Evolutionary conservation across 2,888 invertebrate species (phyloP), one percentile per base, ranked within the genome.

Genomic region (Drosophila neutralis): DNA sequence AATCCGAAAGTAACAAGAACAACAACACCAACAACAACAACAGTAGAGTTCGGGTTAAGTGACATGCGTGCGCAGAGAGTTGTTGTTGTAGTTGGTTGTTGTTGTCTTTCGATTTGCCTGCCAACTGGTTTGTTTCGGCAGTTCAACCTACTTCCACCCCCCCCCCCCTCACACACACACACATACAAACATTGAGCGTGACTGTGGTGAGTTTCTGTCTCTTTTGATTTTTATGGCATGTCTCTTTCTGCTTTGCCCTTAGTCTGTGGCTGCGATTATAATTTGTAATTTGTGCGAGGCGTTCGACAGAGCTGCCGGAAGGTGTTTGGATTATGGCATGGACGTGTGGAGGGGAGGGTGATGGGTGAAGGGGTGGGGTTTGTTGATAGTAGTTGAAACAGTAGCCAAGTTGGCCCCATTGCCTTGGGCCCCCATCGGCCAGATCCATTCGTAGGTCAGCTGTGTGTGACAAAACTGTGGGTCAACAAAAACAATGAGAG

Each of bases 401-500:
- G 73, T 68, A 73, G 73, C 72, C 63, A 73, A 73, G 56, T 66
- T 59, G 65, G 64, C 27, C 31, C 53, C 29, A 60, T 31, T n/a
- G 52, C 45, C 27, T 29, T 18, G 48, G 35, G 54, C 67, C 4
- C 10, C 15, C 4, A 61, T 58, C 58, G 68, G 54, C 64, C 56
- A 48, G 40, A 67, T 63, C 56, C 67, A 33, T 66, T 49, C 64
- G 62, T 49, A 65, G 83, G 82, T 76, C 83, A 83, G 71, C 70
- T 70, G 76, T 76, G 79, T 76, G 68, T 71, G 78, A 86, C 75
- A 78, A 82, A 82, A 78, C 78, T 78, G 79, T 78, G 69, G 74
- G 72, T 78, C 71, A 86, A 76, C 74, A 76, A 74, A 69, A 83
- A 83, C 83, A 87, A 87, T 83, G 87, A 83, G 77, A 59, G 53